These are phyloP conservation scores for Nibea coibor DNA, from an alignment of 2,113 vertebrate species.

Conservation along the genomic window DNA sequence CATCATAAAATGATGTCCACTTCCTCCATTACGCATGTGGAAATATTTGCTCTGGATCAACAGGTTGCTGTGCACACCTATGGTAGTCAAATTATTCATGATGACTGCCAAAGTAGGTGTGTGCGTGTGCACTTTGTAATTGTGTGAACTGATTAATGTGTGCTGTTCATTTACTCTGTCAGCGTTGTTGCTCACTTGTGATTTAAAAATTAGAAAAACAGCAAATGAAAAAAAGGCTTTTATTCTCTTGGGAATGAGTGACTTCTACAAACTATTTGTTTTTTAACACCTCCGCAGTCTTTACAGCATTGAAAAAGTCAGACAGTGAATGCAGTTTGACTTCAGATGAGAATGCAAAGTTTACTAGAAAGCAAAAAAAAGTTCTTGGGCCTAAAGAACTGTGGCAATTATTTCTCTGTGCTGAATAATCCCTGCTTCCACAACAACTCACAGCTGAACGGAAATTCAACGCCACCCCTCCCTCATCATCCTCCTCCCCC, in stretches of 20 bases:
- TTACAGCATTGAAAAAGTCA: slow-evolving; percentile 41
- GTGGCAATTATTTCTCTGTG: slow-evolving; percentile 58
- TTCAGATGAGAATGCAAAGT: slow-evolving; percentile 55
- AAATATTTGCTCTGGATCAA: background rate
- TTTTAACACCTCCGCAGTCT: slow-evolving; percentile 38
- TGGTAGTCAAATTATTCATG: background rate
- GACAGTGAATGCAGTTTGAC: slow-evolving; percentile 25
- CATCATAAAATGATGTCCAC: background rate
- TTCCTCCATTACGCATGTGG: background rate
- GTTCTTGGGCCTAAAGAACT: slow-evolving; percentile 22
- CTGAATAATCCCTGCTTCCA: slow-evolving; percentile 38
- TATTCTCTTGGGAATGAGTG: slow-evolving; percentile 34
- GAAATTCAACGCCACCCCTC: slow-evolving; percentile 15
- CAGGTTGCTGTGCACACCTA: background rate
- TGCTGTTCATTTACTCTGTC: slow-evolving; percentile 5
- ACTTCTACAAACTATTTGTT: slow-evolving; percentile 22
- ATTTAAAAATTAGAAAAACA: slow-evolving; percentile 13
- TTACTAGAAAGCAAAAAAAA: slow-evolving; percentile 21
- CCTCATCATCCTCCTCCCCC: slow-evolving; percentile 1
- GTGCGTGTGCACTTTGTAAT: background rate
- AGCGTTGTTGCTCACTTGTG: background rate
- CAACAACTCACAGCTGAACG: slow-evolving; percentile 7
- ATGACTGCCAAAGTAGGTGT: background rate
- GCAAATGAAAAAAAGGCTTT: slow-evolving; percentile 6
- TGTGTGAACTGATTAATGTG: background rate